These are phyloP conservation scores for Chelidonichthys spinosus DNA, from an alignment of 2,797 vertebrate genomes.

Conservation along the genomic window DNA sequence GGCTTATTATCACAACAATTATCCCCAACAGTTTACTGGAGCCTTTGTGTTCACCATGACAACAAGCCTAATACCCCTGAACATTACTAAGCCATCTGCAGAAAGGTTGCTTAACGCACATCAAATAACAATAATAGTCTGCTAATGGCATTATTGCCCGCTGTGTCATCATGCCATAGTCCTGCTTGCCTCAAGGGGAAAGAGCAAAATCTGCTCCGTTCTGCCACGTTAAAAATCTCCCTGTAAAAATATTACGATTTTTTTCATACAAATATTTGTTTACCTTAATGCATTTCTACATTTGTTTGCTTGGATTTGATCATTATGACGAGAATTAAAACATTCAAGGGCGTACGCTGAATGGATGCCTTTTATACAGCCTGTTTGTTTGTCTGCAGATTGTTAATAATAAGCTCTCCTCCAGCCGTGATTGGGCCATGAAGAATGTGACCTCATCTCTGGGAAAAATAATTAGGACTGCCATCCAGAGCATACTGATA, in stretches of 20 bases:
- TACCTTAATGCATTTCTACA: slow-evolving; percentile 36
- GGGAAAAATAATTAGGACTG: slow-evolving; percentile 76
- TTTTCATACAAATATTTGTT: slow-evolving; percentile 48
- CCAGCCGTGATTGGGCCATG: slow-evolving; percentile 58
- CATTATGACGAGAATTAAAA: slow-evolving; percentile 24
- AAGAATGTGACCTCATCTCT: slow-evolving; percentile 76
- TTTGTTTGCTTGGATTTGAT: slow-evolving; percentile 59
- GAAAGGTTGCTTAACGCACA: slow-evolving; percentile 70
- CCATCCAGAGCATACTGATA: slow-evolving; percentile 50
- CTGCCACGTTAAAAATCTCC: slow-evolving; percentile 48
- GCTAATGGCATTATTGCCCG: slow-evolving; percentile 74
- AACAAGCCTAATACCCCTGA: slow-evolving; percentile 74
- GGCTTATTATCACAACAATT: slow-evolving; percentile 66
- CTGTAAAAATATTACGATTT: slow-evolving; percentile 41
- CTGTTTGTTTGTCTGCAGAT: slow-evolving; percentile 72
- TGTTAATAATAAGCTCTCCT: slow-evolving; percentile 67
- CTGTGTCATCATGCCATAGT: slow-evolving; percentile 76
- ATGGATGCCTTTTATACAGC: slow-evolving; percentile 48
- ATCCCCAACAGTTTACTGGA: slow-evolving; percentile 51
- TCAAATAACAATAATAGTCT: slow-evolving; percentile 77
- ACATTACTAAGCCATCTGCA: slow-evolving; percentile 78
- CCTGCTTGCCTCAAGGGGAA: slow-evolving; percentile 59
- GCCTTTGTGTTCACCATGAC: slow-evolving; percentile 71
- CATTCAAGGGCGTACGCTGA: slow-evolving; percentile 21
- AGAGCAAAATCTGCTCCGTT: slow-evolving; percentile 55